phyloP scores from a whole-genome alignment of 2,113 vertebrate genomes.

The Fregetta grallaria region DNA sequence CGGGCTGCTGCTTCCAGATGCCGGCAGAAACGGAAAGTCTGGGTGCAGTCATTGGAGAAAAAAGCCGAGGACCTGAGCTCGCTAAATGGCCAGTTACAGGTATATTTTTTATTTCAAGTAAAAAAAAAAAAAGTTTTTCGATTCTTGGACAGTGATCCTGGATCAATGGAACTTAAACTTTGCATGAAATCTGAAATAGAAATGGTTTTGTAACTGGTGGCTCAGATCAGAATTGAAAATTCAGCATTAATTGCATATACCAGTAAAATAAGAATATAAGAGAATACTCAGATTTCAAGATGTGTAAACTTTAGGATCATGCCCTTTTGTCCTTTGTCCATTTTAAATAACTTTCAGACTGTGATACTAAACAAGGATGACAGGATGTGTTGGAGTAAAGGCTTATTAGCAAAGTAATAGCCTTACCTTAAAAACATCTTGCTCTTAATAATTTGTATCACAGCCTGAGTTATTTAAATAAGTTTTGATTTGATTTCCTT shows the following conservation, averaged over 20 bases:
- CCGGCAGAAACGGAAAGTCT: conserved; percentile 97
- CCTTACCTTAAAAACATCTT: not conserved
- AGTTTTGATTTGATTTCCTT: conserved; percentile 73
- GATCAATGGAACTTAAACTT: not conserved
- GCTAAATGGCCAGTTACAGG: conserved; percentile 93
- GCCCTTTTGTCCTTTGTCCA: not conserved
- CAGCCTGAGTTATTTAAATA: conserved; percentile 47
- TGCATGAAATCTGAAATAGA: not conserved
- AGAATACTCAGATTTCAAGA: not conserved
- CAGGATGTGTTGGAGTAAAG: not conserved
- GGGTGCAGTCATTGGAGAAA: conserved; percentile 96
- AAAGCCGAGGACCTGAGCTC: conserved; percentile 92
- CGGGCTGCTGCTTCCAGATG: conserved; percentile 94
- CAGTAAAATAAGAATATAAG: not conserved
- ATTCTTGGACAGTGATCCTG: not conserved
- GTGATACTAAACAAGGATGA: not conserved
- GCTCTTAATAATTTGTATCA: conserved; percentile 30
- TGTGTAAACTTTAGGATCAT: not conserved
- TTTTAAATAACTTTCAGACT: conserved; percentile 49
- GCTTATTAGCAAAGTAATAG: not conserved
- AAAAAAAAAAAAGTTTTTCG: not conserved
- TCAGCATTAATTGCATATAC: not conserved
- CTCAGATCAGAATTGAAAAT: not conserved
- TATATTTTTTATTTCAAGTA: conserved; percentile 50
- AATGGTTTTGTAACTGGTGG: not conserved